phyloP scores from a whole-genome alignment of 1,140 invertebrate genomes.

The Theocolax elegans region DNA sequence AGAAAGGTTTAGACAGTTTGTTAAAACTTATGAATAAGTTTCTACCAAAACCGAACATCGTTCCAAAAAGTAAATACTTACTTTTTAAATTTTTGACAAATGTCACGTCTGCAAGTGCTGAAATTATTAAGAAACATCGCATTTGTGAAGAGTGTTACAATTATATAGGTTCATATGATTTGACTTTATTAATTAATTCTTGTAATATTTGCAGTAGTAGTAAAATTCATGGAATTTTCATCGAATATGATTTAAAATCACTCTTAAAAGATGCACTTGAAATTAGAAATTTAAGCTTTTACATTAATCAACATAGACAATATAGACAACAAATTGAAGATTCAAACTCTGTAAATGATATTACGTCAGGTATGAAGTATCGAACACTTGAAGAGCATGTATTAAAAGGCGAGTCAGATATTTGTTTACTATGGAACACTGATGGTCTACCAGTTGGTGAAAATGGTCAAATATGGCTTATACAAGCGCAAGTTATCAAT shows the following conservation, averaged over 20 bases:
- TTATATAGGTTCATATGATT: not conserved
- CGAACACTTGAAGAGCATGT: not conserved
- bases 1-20: too few relatives aligned
- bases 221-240: too few relatives aligned
- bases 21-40: too few relatives aligned
- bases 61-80: too few relatives aligned
- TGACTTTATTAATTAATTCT: not conserved
- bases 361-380: not conserved
- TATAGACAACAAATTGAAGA: not conserved
- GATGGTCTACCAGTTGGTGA: constrained; percentile 34
- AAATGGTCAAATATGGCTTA: constrained; percentile 5
- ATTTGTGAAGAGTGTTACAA: too few relatives aligned
- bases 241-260: too few relatives aligned
- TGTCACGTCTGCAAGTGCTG: too few relatives aligned
- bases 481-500: constrained; percentile 31
- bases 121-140: too few relatives aligned
- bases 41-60: too few relatives aligned
- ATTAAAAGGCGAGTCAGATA: not conserved
- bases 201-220: too few relatives aligned
- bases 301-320: not conserved
- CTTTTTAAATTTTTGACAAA: too few relatives aligned
- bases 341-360: not conserved
- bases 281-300: not conserved
- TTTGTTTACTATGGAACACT: constrained; percentile 35
- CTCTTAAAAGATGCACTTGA: not conserved